phyloP scores from a whole-genome alignment of 1,140 invertebrate genomes.

The Drosophila neocordata region DNA sequence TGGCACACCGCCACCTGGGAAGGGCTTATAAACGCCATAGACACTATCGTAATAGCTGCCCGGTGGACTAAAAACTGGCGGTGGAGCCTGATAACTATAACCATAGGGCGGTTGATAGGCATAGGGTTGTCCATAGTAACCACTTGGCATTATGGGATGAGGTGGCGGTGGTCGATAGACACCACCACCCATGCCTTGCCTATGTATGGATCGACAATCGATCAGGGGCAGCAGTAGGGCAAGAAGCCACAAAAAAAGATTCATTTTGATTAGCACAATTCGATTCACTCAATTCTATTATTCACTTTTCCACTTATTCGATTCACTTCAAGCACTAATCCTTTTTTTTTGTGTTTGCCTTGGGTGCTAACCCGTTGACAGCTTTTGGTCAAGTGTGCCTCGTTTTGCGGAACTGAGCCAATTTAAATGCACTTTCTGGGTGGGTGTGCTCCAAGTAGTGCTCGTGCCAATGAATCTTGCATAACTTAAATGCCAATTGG shows the following conservation, averaged over 20 bases:
- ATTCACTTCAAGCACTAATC: neutral
- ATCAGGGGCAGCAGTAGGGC: conserved; percentile 16
- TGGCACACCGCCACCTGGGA: conserved; percentile 80
- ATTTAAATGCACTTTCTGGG: conserved; percentile 57
- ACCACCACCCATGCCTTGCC: conserved; percentile 12
- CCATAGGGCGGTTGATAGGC: conserved; percentile 41
- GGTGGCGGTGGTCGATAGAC: conserved; percentile 16
- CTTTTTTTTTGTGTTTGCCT: conserved; percentile 13
- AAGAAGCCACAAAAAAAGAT: conserved; percentile 20
- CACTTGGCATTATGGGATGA: conserved; percentile 28
- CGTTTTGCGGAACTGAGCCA: conserved; percentile 35
- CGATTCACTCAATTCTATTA: neutral
- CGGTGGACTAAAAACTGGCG: conserved; percentile 42
- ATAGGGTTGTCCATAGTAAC: conserved; percentile 43
- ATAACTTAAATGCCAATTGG: conserved; percentile 60
- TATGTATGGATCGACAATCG: conserved; percentile 41
- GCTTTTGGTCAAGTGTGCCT: conserved; percentile 30
- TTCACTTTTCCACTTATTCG: conserved; percentile 1
- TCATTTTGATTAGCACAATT: conserved; percentile 5
- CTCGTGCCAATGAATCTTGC: conserved; percentile 57
- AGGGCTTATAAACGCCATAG: conserved; percentile 53
- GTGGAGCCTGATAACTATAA: conserved; percentile 51
- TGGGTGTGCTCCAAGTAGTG: conserved; percentile 24
- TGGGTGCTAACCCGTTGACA: conserved; percentile 26
- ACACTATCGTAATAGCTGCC: conserved; percentile 61